Evolutionary conservation across 2,888 invertebrate genomes (phyloP), one percentile per base, ranked within the genome.

Genomic region (Danaus chrysippus): DNA sequence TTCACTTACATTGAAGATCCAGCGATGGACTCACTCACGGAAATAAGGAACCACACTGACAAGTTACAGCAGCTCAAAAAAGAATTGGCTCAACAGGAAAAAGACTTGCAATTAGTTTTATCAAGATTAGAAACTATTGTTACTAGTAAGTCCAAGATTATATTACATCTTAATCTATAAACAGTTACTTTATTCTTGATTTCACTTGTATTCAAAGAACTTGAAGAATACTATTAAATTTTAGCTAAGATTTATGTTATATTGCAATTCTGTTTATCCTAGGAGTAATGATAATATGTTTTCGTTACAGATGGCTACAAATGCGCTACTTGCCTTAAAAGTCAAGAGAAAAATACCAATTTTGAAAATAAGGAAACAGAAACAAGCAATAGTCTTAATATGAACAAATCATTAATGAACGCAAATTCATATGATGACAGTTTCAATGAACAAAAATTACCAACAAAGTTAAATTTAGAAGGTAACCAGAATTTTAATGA

Each of bases 31-130:
- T 92, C 94, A 10, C 81, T 93, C 15, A 92, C 93, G 65, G 94
- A 95, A 79, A 92, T 95, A 12, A 93, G 92, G 68, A 91, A 89
- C 62, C 93, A 94, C 73, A 92, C 93, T 65, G 92, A 93, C 58
- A 93, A 93, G 68, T 77, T 95, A 59, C 91, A 92, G 54, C 85
- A 90, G 64, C 83, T 95, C 59, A 94, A 93, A 67, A 92, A 93
- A 56, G 92, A 92, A 68, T 82, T 94, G 55, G 80, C 92, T 54
- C 85, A 91, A 67, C 94, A 95, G 76, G 94, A 94, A 80, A 87
- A 87, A 56, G 92, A 93, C 69, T 83, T 96, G 42, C 92, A 92
- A 74, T 83, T 82, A 54, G 75, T 88, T n/a, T 73, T 89, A 55
- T 74, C 82, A 46, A 85, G 75, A 73, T 76, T 90, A 64, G 88